Evolutionary conservation across 2,888 invertebrate species (phyloP).

Genomic region (Drosophila formosana): DNA sequence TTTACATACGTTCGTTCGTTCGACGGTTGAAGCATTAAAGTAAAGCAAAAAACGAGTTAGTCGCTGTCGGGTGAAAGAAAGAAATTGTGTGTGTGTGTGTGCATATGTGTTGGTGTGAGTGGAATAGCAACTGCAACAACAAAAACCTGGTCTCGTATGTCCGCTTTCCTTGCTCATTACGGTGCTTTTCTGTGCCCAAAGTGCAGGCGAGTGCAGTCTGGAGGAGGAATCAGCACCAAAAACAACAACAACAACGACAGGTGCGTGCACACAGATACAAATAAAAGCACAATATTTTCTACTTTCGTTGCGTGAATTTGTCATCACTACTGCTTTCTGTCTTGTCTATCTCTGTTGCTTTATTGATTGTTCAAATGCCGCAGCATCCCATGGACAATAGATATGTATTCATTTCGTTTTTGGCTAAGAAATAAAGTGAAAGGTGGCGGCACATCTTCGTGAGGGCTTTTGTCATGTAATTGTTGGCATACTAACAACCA

Average conservation of each 20-base stretch:
- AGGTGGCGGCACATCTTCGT: conserved; percentile 70
- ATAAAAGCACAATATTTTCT: conserved; percentile 44
- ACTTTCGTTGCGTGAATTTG: conserved; percentile 68
- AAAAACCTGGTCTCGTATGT: conserved; percentile 71
- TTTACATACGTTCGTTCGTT: conserved; percentile 20
- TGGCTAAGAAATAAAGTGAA: conserved; percentile 67
- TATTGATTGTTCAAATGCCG: conserved; percentile 58
- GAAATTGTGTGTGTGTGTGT: conserved; percentile 67
- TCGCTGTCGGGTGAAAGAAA: conserved; percentile 72
- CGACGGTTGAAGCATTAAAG: conserved; percentile 36
- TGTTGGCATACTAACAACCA: conserved; percentile 43
- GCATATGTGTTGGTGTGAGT: conserved; percentile 30
- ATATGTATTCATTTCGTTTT: conserved; percentile 61
- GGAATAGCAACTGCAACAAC: conserved; percentile 18
- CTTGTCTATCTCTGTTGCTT: conserved; percentile 37
- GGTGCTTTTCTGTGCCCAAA: conserved; percentile 64
- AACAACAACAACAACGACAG: conserved; percentile 63
- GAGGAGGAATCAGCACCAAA: conserved; percentile 36
- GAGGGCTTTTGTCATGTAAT: conserved; percentile 57
- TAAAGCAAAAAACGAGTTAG: conserved; percentile 67
- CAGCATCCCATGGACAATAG: conserved; percentile 59
- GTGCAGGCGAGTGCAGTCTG: conserved; percentile 61
- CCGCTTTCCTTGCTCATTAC: conserved; percentile 80
- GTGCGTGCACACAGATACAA: conserved; percentile 49
- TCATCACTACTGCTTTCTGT: conserved; percentile 45